Conservation (phyloP, 2,113 vertebrate species). For the Xenopus tropicalis region UCB_Xtro_10.0 CM004447.2:25425001-25425500, state of each 20-base stretch:
- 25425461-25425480: slow-evolving; percentile 49
- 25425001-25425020: too few relatives aligned
- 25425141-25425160: neutral
- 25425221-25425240: slow-evolving; percentile 51
- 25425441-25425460: slow-evolving; percentile 44
- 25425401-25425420: slow-evolving; percentile 51
- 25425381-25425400: slow-evolving; percentile 56
- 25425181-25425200: slow-evolving; percentile 32
- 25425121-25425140: neutral
- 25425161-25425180: neutral
- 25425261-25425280: slow-evolving; percentile 51
- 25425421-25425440: slow-evolving; percentile 54
- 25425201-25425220: slow-evolving; percentile 43
- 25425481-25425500: too few relatives aligned
- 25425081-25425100: too few relatives aligned
- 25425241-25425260: slow-evolving; percentile 48
- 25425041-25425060: too few relatives aligned
- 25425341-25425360: slow-evolving; percentile 56
- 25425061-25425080: too few relatives aligned
- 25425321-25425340: slow-evolving; percentile 47
- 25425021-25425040: too few relatives aligned
- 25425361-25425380: slow-evolving; percentile 57
- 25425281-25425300: slow-evolving; percentile 60
- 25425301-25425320: slow-evolving; percentile 51
- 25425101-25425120: too few relatives aligned